phyloP scores from a whole-genome alignment of 2,113 vertebrate genomes.

The Rhizomys pruinosus region DNA sequence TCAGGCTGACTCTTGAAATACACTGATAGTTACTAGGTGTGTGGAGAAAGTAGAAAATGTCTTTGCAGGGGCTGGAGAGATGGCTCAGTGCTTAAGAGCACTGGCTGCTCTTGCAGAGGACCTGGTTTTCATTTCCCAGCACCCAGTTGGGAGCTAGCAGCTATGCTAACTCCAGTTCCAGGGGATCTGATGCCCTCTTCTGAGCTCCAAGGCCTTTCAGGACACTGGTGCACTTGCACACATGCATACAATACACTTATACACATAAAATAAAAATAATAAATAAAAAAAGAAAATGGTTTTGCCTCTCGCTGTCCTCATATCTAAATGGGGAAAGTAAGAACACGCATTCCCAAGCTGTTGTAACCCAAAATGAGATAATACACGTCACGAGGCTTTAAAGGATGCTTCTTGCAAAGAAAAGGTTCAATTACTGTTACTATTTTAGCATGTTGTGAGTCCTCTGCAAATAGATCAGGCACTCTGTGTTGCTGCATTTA shows the following conservation, averaged over 20 bases:
- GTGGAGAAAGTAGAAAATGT: background rate
- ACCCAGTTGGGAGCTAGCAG: too few species aligned
- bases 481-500: background rate
- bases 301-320: background rate
- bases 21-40: background rate
- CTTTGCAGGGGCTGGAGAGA: too few species aligned
- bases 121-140: too few species aligned
- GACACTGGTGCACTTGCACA: too few species aligned
- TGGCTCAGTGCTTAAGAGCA: too few species aligned
- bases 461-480: background rate
- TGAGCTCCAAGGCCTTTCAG: too few species aligned
- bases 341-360: background rate
- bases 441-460: background rate
- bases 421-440: background rate
- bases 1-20: background rate
- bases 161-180: too few species aligned
- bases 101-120: too few species aligned
- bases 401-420: background rate
- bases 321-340: background rate
- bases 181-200: too few species aligned
- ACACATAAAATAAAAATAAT: too few species aligned
- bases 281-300: background rate
- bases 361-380: slow-evolving; percentile 1
- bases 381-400: background rate
- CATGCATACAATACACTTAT: too few species aligned